phyloP scores from a whole-genome alignment of 2,797 vertebrate species.

The Sardinella longiceps region DNA sequence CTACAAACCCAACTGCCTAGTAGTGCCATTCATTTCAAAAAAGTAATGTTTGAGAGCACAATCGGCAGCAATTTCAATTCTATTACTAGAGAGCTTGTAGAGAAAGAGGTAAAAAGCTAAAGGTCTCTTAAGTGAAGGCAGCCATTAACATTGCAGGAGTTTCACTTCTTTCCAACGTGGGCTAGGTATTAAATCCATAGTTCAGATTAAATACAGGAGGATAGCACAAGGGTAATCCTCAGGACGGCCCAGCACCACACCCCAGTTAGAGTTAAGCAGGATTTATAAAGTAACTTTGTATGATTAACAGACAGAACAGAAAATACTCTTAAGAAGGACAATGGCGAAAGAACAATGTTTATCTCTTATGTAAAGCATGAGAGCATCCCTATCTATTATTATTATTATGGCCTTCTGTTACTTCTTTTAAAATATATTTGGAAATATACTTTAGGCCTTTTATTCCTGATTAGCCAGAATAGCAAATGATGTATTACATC shows the following conservation, averaged over 20 bases:
- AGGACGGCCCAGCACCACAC: conserved; percentile 63
- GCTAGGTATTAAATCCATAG: conserved; percentile 67
- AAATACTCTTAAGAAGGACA: conserved; percentile 39
- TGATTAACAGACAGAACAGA: conserved; percentile 59
- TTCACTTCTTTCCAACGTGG: not conserved
- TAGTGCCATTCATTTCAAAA: conserved; percentile 13
- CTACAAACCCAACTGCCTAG: not conserved
- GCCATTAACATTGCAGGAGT: not conserved
- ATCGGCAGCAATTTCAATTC: conserved; percentile 19
- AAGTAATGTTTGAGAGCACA: conserved; percentile 23
- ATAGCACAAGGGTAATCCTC: conserved; percentile 66
- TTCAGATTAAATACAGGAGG: conserved; percentile 70
- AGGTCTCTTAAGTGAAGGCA: not conserved
- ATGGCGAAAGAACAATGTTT: conserved; percentile 28
- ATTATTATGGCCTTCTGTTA: not conserved
- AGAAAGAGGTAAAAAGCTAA: conserved; percentile 18
- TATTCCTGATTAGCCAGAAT: not conserved
- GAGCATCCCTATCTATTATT: not conserved
- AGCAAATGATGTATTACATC: conserved; percentile 26
- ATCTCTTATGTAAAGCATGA: conserved; percentile 30
- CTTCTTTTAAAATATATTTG: too few species aligned
- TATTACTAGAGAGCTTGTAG: conserved; percentile 14
- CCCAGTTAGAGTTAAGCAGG: conserved; percentile 66
- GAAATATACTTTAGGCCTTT: not conserved
- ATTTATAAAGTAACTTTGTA: conserved; percentile 70